Percentiles rank a stretch among this genome's conserved stretches.
Evolutionary conservation across 2,113 vertebrate species (phyloP).

Genomic region (Ochotona princeps): DNA sequence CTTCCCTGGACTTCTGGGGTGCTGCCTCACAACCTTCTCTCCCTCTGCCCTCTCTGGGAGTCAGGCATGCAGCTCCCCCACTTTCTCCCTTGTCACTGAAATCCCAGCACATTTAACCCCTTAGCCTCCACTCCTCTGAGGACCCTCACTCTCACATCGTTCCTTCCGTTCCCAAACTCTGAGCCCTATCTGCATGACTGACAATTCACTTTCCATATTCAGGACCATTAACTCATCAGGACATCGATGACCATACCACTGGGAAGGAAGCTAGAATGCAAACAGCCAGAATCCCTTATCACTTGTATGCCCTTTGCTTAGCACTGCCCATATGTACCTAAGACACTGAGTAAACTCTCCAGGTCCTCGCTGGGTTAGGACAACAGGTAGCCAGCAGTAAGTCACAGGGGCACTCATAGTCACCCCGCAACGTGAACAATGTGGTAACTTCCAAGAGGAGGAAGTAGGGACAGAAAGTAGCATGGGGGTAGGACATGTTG

Average conservation of each 20-base stretch:
- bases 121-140: background rate
- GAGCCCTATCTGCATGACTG: accelerated
- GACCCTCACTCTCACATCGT: background rate
- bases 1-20: background rate
- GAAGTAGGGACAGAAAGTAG: background rate
- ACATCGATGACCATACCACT: too few species aligned
- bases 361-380: background rate
- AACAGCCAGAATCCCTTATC: background rate
- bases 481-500: accelerated
- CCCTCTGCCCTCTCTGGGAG: background rate
- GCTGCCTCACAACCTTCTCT: background rate
- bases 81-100: background rate
- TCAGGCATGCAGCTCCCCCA: background rate
- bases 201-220: background rate
- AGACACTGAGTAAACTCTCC: background rate
- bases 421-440: accelerated
- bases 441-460: background rate
- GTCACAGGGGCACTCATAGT: background rate
- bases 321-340: background rate
- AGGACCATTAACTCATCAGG: background rate
- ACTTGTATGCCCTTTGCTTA: background rate
- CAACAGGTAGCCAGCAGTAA: too few species aligned
- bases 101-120: background rate
- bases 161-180: too few species aligned
- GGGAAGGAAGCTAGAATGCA: background rate